phyloP scores from a whole-genome alignment of 2,888 invertebrate species.

The Tricholauxania praeusta region DNA sequence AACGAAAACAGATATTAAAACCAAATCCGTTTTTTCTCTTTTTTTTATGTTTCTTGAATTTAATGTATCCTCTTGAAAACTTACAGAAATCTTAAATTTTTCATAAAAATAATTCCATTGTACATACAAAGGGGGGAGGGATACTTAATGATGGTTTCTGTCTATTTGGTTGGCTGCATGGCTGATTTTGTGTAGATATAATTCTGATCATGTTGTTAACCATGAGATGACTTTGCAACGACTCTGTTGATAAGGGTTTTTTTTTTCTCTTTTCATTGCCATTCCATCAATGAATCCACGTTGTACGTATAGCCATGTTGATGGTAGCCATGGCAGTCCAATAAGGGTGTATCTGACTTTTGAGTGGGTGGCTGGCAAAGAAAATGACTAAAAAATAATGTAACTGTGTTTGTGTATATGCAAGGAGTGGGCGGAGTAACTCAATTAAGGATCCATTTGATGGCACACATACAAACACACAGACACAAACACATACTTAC shows the following conservation, averaged over 20 bases:
- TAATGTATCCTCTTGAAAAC: background rate
- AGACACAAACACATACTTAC: conserved; percentile 40
- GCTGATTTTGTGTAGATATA: conserved; percentile 35
- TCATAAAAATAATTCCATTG: background rate
- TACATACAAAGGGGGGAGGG: conserved; percentile 17
- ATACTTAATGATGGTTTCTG: conserved; percentile 31
- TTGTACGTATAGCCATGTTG: background rate
- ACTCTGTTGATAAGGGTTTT: conserved; percentile 3
- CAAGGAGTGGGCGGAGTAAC: conserved; percentile 69
- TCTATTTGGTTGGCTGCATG: conserved; percentile 35
- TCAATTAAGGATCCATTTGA: conserved; percentile 69
- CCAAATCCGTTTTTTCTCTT: too few relatives aligned
- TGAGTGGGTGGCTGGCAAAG: conserved; percentile 12
- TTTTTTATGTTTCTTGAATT: background rate
- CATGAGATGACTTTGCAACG: conserved; percentile 31
- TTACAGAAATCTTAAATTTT: conserved; percentile 5
- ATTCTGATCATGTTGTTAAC: conserved; percentile 38
- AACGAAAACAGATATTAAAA: too few relatives aligned
- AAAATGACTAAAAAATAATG: conserved; percentile 16
- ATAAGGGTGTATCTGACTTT: conserved; percentile 26
- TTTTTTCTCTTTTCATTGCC: too few relatives aligned
- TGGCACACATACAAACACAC: conserved; percentile 58
- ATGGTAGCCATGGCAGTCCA: conserved; percentile 21
- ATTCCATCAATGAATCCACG: too few relatives aligned
- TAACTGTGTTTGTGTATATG: conserved; percentile 49